Evolutionary conservation across 2,113 vertebrate species (phyloP), one percentile per base, ranked within the genome.

Genomic region (Bucco capensis): DNA sequence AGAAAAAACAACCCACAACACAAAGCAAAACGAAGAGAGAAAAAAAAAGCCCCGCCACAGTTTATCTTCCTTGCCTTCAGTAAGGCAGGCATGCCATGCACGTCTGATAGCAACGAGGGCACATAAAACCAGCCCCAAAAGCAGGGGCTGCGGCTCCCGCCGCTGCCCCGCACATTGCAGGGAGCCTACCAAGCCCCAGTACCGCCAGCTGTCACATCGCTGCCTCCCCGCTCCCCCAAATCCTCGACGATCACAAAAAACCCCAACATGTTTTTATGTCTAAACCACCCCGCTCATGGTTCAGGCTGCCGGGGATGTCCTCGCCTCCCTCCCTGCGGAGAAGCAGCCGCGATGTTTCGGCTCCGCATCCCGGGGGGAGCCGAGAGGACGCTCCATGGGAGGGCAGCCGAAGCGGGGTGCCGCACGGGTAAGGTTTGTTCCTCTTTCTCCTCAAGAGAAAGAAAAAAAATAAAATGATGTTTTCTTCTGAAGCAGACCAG

Each of bases 341-440:
- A 14, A 57, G 24, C 5, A 2, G 58, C 14, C 0, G 19, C 31
- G 0, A 47, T 27, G 11, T 17, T 77, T 33, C 2, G n/a, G 42
- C 14, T 5, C 33, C 6, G 5, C 65, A 44, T 8, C 27, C 42
- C 58, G 10, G 31, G 10, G 31, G 28, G 44, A 50, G 8, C 51
- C 2, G 50, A 35, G 37, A 8, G 33, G 17, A 40, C 6, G 12
- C 11, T n/a, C 27, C 17, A 15, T 4, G 60, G 28, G 38, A 72
- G 28, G 23, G n/a, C 42, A 35, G 35, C 19, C 13, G 10, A n/a
- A 14, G 30, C 3, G 7, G 18, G 18, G 25, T 2, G 0, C 19
- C 60, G 10, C 16, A 14, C 31, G 9, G 8, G 12, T 47, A 4
- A 60, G 2, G 15, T 56, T 2, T 19, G 37, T 23, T 8, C 2